phyloP scores from a whole-genome alignment of 2,113 vertebrate genomes.

The Pholis gunnellus region DNA sequence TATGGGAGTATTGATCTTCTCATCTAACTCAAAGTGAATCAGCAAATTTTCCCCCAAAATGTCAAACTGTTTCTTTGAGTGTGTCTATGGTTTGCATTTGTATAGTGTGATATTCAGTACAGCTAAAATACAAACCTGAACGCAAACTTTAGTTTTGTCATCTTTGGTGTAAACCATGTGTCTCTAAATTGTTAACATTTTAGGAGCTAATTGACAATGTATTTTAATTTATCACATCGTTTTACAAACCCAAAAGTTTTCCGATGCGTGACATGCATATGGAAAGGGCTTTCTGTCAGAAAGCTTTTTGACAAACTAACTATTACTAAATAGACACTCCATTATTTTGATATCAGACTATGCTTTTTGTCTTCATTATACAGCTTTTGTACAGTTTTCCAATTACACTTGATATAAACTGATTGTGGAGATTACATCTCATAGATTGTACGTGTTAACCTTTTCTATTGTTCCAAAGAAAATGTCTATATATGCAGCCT shows the following conservation, averaged over 20 bases:
- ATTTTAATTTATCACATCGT: not conserved
- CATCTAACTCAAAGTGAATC: not conserved
- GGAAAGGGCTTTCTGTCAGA: no score
- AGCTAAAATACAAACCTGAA: not conserved
- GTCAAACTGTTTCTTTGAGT: not conserved
- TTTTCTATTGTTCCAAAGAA: slow-evolving; percentile 20
- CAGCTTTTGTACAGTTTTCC: slow-evolving; percentile 1
- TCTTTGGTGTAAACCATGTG: not conserved
- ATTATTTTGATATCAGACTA: slow-evolving; percentile 19
- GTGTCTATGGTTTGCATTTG: not conserved
- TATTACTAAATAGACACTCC: no score
- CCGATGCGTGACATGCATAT: not conserved
- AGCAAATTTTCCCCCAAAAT: not conserved
- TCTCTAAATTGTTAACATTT: not conserved
- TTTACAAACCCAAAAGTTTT: not conserved
- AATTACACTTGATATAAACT: slow-evolving; percentile 11
- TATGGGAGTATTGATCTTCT: not conserved
- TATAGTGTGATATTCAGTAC: not conserved
- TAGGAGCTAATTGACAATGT: not conserved
- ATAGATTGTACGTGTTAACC: not conserved
- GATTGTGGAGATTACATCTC: slow-evolving; percentile 18
- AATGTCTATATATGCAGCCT: slow-evolving; percentile 8
- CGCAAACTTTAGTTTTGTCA: not conserved
- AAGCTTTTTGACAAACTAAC: no score
- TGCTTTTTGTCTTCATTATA: slow-evolving; percentile 7